Evolutionary conservation across 2,113 vertebrate species (phyloP).

Genomic region (Python bivittatus): DNA sequence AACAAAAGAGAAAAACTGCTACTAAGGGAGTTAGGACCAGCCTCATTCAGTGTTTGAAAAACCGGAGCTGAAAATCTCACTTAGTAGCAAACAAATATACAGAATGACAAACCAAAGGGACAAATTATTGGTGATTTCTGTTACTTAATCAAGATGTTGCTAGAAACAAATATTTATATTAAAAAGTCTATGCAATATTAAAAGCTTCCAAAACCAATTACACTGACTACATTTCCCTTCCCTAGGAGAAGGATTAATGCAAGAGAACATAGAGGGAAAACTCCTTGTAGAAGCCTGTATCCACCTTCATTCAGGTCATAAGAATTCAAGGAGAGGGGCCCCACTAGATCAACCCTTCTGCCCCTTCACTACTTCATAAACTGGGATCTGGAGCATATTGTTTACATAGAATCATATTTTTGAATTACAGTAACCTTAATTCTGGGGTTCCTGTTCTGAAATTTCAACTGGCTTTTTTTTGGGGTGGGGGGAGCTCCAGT

Average conservation of each 20-base stretch:
- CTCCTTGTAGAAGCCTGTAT: neutral
- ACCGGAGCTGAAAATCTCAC: neutral
- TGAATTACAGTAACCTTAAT: neutral
- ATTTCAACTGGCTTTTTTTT: no score
- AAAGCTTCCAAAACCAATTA: neutral
- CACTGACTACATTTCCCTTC: neutral
- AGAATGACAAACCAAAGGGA: constrained; percentile 16
- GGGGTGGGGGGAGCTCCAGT: no score
- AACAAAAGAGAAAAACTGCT: neutral
- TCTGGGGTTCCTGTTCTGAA: no score
- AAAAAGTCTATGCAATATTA: neutral
- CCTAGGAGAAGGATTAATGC: neutral
- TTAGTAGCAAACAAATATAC: constrained; percentile 4
- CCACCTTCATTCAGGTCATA: neutral
- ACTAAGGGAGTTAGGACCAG: neutral
- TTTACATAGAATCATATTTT: neutral
- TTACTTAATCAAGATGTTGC: neutral
- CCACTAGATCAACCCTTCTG: neutral
- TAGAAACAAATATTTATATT: neutral
- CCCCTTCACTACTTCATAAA: neutral
- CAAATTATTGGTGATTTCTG: neutral
- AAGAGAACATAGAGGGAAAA: neutral
- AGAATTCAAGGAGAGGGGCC: neutral
- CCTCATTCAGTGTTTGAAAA: neutral
- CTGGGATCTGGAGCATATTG: neutral